Evolutionary conservation across 2,113 vertebrate genomes (phyloP).

Genomic region (Pygoscelis adeliae): DNA sequence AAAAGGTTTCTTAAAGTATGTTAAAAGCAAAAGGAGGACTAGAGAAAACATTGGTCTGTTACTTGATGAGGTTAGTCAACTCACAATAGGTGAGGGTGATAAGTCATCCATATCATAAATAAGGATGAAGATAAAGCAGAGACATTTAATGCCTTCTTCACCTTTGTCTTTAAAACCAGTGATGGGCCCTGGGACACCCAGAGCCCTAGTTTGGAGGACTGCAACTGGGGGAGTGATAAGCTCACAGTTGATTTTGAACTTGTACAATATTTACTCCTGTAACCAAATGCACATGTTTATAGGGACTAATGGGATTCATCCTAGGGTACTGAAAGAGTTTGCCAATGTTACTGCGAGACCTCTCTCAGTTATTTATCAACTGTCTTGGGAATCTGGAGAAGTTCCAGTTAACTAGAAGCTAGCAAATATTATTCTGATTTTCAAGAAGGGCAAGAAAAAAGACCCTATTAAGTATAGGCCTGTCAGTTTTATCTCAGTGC

Average conservation of each 20-base stretch:
- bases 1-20: neutral
- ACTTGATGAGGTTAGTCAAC: neutral
- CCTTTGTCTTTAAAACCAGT: neutral
- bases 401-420: neutral
- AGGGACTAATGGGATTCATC: neutral
- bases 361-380: neutral
- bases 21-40: neutral
- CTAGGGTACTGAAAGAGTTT: neutral
- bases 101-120: neutral
- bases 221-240: neutral
- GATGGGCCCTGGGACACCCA: rapidly evolving
- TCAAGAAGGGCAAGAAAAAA: neutral
- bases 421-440: neutral
- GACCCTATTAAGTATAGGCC: neutral
- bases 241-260: neutral
- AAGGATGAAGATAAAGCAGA: neutral
- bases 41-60: neutral
- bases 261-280: neutral
- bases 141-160: neutral
- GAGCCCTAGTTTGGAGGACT: neutral
- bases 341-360: neutral
- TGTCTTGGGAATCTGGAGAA: neutral
- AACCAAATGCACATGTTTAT: neutral
- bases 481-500: neutral
- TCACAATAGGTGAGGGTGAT: neutral